Conservation (phyloP, 2,113 vertebrate genomes). For the Podocnemis expansa region DNA sequence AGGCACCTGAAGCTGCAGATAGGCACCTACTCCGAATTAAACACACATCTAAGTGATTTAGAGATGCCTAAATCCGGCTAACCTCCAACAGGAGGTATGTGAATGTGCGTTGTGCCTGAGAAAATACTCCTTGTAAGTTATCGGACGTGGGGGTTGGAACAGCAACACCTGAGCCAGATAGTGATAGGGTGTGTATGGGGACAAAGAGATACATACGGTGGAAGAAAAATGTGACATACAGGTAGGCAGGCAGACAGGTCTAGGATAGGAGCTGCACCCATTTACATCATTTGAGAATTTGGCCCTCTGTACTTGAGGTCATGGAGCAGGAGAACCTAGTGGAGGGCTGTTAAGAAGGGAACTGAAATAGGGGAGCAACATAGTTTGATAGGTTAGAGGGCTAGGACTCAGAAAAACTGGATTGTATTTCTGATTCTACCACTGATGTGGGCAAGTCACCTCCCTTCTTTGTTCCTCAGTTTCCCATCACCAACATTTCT, state of each 20-base stretch:
- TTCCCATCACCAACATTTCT: background rate
- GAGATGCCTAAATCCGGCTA: background rate
- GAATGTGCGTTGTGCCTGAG: background rate
- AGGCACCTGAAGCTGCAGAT: background rate
- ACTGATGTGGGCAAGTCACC: background rate
- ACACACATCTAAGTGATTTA: background rate
- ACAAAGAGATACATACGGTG: background rate
- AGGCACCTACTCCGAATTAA: background rate
- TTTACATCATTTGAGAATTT: background rate
- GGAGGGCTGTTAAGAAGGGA: background rate
- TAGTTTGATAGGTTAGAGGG: background rate
- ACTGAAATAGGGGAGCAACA: background rate
- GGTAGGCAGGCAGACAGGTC: background rate
- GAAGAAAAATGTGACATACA: background rate
- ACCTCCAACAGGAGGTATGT: background rate
- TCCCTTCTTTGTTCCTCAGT: background rate
- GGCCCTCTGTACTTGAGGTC: background rate
- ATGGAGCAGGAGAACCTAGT: background rate
- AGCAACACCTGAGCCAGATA: too few relatives aligned
- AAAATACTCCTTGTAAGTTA: background rate
- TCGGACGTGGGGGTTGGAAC: background rate
- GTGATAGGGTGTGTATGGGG: too few relatives aligned
- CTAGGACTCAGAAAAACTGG: background rate
- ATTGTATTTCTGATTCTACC: background rate
- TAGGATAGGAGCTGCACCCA: background rate